These are phyloP conservation scores for Anoplius nigerrimus DNA, from an alignment of 2,888 invertebrate species.

Conservation along the genomic window DNA sequence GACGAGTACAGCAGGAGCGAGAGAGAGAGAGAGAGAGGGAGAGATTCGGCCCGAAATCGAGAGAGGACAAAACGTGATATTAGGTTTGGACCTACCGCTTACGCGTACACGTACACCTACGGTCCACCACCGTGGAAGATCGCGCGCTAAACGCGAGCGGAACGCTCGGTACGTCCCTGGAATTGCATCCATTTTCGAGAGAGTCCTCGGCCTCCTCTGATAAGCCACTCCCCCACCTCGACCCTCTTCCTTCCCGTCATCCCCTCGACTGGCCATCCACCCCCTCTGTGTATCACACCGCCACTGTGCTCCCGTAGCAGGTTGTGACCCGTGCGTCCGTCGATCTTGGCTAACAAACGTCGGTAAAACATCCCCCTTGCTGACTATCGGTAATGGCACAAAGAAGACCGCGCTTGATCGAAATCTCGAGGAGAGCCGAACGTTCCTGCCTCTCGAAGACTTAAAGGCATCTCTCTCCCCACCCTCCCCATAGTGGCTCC, in stretches of 20 bases:
- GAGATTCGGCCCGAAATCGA: background rate
- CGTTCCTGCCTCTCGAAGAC: too few relatives aligned
- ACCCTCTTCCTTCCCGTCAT: background rate
- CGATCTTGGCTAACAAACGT: too few relatives aligned
- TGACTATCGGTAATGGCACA: too few relatives aligned
- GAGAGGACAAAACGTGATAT: constrained; percentile 54
- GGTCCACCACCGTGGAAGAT: constrained; percentile 47
- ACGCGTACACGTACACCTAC: constrained; percentile 31
- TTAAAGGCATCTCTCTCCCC: too few relatives aligned
- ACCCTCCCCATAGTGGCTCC: too few relatives aligned
- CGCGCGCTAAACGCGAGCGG: constrained; percentile 52
- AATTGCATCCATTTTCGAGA: constrained; percentile 59
- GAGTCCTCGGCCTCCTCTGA: constrained; percentile 44
- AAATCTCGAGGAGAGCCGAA: too few relatives aligned
- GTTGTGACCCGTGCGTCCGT: too few relatives aligned
- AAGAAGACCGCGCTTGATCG: too few relatives aligned
- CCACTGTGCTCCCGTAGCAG: too few relatives aligned
- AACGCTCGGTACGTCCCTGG: constrained; percentile 57
- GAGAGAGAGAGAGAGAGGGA: constrained; percentile 8
- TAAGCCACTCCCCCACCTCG: constrained; percentile 12
- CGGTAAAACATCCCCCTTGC: too few relatives aligned
- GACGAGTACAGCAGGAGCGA: constrained; percentile 11
- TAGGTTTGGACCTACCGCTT: constrained; percentile 48
- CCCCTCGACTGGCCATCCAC: constrained; percentile 6
- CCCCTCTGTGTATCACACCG: background rate